Conservation (phyloP, 2,888 invertebrate genomes). For the Ormyrus rosae region DNA sequence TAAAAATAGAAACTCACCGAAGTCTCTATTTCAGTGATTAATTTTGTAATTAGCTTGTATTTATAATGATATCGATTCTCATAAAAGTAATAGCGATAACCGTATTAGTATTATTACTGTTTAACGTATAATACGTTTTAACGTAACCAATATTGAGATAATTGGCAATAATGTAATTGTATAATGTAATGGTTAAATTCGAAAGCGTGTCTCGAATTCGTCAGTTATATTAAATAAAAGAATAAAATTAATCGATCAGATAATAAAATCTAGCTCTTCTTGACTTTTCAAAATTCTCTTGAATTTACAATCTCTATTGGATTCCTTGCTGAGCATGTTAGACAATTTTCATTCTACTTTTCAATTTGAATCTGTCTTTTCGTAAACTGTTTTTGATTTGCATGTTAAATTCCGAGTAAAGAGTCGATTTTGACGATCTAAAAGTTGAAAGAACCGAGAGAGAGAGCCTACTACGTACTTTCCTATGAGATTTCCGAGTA, state of each 20-base stretch:
- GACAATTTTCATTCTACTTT: slow-evolving; percentile 45
- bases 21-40: slow-evolving; percentile 63
- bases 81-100: slow-evolving; percentile 62
- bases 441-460: neutral
- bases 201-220: slow-evolving; percentile 59
- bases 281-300: slow-evolving; percentile 56
- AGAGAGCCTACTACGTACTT: too few relatives aligned
- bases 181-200: slow-evolving; percentile 58
- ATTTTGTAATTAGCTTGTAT: slow-evolving; percentile 76
- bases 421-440: slow-evolving; percentile 47
- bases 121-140: slow-evolving; percentile 69
- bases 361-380: slow-evolving; percentile 44
- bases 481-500: slow-evolving; percentile 2
- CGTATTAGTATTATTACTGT: slow-evolving; percentile 68
- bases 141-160: slow-evolving; percentile 68
- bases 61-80: slow-evolving; percentile 62
- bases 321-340: slow-evolving; percentile 57
- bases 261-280: slow-evolving; percentile 51
- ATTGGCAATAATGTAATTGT: slow-evolving; percentile 62
- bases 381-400: slow-evolving; percentile 50
- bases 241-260: slow-evolving; percentile 59
- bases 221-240: slow-evolving; percentile 59
- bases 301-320: slow-evolving; percentile 48
- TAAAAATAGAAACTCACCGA: slow-evolving; percentile 52
- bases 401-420: slow-evolving; percentile 50